Conservation (phyloP, 2,888 invertebrate species). For the Troilus luridus region DNA sequence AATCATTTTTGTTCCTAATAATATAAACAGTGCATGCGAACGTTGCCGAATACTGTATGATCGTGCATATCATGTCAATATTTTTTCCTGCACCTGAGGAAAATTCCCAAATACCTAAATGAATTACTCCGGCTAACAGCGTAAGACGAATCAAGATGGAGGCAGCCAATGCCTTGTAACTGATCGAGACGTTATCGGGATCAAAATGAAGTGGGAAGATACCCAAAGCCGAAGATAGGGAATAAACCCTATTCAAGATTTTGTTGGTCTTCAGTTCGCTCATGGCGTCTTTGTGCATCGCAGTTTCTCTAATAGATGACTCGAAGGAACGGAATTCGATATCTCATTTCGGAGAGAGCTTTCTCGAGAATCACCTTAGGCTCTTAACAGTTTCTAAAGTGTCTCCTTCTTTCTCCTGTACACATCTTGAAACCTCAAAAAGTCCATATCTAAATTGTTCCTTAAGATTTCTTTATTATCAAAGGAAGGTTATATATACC, state of each 20-base stretch:
- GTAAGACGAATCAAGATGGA: neutral
- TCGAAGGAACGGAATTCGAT: neutral
- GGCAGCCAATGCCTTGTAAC: neutral
- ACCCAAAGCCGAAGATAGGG: neutral
- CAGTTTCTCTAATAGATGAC: neutral
- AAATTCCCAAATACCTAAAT: neutral
- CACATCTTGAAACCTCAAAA: neutral
- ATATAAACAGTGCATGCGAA: neutral
- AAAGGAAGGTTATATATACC: neutral
- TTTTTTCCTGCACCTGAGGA: neutral
- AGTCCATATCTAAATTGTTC: neutral
- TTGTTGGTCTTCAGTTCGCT: neutral
- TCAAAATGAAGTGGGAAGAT: neutral
- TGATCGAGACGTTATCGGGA: neutral
- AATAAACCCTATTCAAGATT: neutral
- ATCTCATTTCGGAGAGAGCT: constrained; percentile 3
- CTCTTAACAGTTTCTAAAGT: neutral
- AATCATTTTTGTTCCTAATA: neutral
- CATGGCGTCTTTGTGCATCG: neutral
- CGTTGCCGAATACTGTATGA: neutral
- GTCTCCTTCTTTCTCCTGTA: neutral
- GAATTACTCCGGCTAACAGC: neutral
- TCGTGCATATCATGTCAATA: neutral
- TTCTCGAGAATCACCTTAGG: neutral
- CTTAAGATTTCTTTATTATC: neutral